Evolutionary conservation across 2,797 vertebrate species (phyloP), one percentile per base, ranked within the genome.

Genomic region (Sitta carolinensis): DNA sequence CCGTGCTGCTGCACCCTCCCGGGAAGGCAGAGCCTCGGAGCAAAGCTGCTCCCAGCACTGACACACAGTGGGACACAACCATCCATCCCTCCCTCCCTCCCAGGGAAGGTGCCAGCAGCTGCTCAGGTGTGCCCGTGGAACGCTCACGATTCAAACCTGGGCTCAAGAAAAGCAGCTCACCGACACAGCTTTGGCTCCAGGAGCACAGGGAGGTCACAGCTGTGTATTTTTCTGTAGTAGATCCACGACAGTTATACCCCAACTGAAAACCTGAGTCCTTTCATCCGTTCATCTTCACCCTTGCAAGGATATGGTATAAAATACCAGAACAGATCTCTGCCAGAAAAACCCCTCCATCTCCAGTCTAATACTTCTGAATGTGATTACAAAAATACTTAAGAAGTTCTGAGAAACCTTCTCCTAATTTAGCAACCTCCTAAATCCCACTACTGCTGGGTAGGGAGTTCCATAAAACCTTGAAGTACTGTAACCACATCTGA

Each of bases 401-500:
- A 25, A 29, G 69, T 66, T 62, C 5, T 47, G 17, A 93, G 77
- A 90, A 92, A 73, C 42, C 54, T 84, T 89, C 69, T 92, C 81
- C 64, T 68, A 67, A 94, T 78, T 87, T 84, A 92, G 81, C 62
- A 89, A 58, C 79, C 42, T 61, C 29, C 55, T 48, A 94, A 95
- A 92, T 74, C 81, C 64, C 78, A 77, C 85, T 59, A 68, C 72
- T 48, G 84, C 29, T 38, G 68, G 62, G 79, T 22, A 85, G 73
- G 51, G 66, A 91, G 81, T 47, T 64, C 81, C 84, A 54, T 55
- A 84, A 92, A 95, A 92, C 74, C 88, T 34, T 74, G 14, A 95
- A 90, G 82, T 36, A 45, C 72, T 73, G 52, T 79, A 91, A 83
- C 58, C 68, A 91, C 93, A 87, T 82, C 54, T 34, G 87, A 95